Evolutionary conservation across 2,113 vertebrate species (phyloP).

Genomic region (Malurus cyaneus): DNA sequence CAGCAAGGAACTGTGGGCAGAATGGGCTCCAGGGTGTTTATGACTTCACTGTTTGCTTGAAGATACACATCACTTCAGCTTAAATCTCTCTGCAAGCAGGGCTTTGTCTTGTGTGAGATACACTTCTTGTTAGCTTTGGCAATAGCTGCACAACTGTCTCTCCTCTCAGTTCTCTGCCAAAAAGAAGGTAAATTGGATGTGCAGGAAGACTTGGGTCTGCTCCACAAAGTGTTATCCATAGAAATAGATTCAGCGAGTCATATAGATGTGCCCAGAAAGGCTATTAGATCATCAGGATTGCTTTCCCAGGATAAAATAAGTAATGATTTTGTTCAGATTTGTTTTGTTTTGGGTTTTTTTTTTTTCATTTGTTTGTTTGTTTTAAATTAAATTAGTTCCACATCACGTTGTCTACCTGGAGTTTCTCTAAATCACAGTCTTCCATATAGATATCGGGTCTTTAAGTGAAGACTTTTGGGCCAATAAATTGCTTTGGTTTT

Average conservation of each 20-base stretch:
- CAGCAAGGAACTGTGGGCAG: fast-evolving
- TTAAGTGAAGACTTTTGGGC: neutral
- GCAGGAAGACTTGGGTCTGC: neutral
- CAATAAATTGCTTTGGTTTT: neutral
- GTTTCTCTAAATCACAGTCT: neutral
- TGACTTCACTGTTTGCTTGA: neutral
- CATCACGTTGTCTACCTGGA: neutral
- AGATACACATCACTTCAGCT: neutral
- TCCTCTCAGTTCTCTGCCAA: neutral
- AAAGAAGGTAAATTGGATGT: constrained; percentile 22
- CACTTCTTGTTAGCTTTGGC: constrained; percentile 18
- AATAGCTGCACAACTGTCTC: neutral
- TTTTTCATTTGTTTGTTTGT: neutral
- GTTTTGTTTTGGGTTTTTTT: neutral
- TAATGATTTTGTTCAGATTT: neutral
- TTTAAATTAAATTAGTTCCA: neutral
- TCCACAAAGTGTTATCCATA: neutral
- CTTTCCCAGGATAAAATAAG: neutral
- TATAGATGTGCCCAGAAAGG: neutral
- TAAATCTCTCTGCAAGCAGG: neutral
- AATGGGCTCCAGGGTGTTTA: neutral
- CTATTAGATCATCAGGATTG: neutral
- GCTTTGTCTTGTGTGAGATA: neutral
- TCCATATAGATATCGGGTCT: neutral
- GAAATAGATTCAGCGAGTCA: neutral